phyloP scores from a whole-genome alignment of 2,113 vertebrate species.

The Cyprinodon tularosa region DNA sequence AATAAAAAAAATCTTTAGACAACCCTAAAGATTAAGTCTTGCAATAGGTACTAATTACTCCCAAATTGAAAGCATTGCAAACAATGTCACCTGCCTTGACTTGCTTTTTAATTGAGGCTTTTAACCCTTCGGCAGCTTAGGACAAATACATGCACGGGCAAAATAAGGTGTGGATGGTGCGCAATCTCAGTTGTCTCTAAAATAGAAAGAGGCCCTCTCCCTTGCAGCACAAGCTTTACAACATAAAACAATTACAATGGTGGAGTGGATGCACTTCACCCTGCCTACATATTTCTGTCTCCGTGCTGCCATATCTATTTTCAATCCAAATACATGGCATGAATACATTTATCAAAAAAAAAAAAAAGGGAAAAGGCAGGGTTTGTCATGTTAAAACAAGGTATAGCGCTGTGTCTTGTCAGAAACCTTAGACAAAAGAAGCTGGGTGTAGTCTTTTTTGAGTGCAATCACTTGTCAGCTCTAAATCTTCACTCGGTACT shows the following conservation, averaged over 20 bases:
- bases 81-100: slow-evolving; percentile 43
- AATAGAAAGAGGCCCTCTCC: slow-evolving; percentile 51
- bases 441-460: slow-evolving; percentile 71
- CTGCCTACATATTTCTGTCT: slow-evolving; percentile 43
- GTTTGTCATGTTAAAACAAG: slow-evolving; percentile 65
- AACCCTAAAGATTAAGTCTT: slow-evolving; percentile 25
- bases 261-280: slow-evolving; percentile 30
- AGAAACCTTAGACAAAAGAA: slow-evolving; percentile 70
- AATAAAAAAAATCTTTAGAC: not conserved
- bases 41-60: slow-evolving; percentile 48
- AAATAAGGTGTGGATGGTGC: slow-evolving; percentile 41
- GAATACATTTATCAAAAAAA: slow-evolving; percentile 57
- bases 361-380: slow-evolving; percentile 40
- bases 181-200: slow-evolving; percentile 42
- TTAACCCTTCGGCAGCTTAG: slow-evolving; percentile 60
- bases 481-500: slow-evolving; percentile 73
- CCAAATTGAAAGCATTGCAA: slow-evolving; percentile 39
- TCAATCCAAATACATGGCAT: slow-evolving; percentile 55
- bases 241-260: slow-evolving; percentile 33
- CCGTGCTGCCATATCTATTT: slow-evolving; percentile 56
- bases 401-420: slow-evolving; percentile 47
- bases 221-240: slow-evolving; percentile 17
- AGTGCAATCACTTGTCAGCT: slow-evolving; percentile 80
- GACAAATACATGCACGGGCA: slow-evolving; percentile 54
- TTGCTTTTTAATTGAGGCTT: slow-evolving; percentile 63